Conservation (phyloP, 2,797 vertebrate species). For the Chaetophractus vellerosus region DNA sequence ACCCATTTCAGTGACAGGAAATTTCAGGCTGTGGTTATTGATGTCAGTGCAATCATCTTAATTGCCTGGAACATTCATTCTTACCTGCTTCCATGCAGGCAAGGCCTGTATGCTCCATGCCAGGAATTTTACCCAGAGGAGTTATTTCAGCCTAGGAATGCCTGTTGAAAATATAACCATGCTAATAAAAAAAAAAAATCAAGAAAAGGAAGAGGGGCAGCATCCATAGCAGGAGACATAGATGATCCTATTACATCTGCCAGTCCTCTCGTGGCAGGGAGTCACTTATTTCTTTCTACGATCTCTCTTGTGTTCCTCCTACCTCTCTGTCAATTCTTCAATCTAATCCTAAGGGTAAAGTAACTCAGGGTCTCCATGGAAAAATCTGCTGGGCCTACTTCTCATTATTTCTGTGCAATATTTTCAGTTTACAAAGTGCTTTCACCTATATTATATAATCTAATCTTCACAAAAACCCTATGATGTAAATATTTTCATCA, state of each 20-base stretch:
- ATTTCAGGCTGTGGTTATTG: constrained; percentile 16
- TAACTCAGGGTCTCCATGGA: background rate
- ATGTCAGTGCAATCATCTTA: constrained; percentile 26
- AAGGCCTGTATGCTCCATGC: background rate
- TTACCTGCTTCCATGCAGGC: constrained; percentile 26
- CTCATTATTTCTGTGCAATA: background rate
- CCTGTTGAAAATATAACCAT: constrained; percentile 59
- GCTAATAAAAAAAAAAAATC: constrained; percentile 19
- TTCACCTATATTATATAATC: background rate
- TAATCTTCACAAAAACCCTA: background rate
- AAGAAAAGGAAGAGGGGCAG: background rate
- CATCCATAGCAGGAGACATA: background rate
- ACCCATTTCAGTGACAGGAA: constrained; percentile 36
- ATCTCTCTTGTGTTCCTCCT: background rate
- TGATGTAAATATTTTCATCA: background rate
- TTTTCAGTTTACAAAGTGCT: constrained; percentile 39
- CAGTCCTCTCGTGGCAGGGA: background rate
- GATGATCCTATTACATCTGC: background rate
- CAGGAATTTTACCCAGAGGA: constrained; percentile 36
- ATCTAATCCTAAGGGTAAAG: background rate
- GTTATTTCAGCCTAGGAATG: constrained; percentile 23
- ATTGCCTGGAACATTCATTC: constrained; percentile 14
- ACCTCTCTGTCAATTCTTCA: background rate
- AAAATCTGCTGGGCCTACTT: background rate
- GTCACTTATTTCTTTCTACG: background rate